Evolutionary conservation across 2,113 vertebrate genomes (phyloP), one percentile per base, ranked within the genome.

Genomic region (Accipiter virgatus): DNA sequence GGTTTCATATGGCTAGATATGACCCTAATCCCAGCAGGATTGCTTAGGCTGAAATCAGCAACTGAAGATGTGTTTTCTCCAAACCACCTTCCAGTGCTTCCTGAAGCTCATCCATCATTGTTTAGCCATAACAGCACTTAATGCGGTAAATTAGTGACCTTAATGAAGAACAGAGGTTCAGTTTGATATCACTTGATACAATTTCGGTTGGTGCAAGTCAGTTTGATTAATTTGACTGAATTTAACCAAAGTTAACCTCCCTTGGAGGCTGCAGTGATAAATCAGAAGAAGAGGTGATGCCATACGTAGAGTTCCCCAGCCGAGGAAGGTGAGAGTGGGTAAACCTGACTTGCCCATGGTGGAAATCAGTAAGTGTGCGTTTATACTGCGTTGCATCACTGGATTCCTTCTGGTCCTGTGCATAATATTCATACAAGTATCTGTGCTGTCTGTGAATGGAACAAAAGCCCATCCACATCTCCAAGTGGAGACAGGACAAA

Each of bases 281-380:
- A 72, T 96, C 27, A 40, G 66, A 72, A 43, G 42, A 72, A n/a
- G 6, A 25, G 25, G 12, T 68, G 53, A 38, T 85, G 15, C 8
- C 27, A 8, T 36, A 22, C 0, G 0, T 42, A 6, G 34, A 73
- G 36, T n/a, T 93, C 5, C 29, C 7, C 42, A 62, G 45, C 15
- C 70, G 10, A 38, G 50, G 67, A 68, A 73, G 79, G 8, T 36
- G 63, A 43, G 53, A 27, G 21, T 48, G 23, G 14, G 23, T 75
- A 31, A 52, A 75, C 26, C 43, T 79, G 73, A 25, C 13, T 29
- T 59, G n/a, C 16, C 55, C 13, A 1, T 43, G 26, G n/a, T 87
- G 14, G 19, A 79, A 63, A 9, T 68, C 56, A 16, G 4, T 27
- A 36, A 29, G 18, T 16, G 38, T 67, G 21, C 6, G 9, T 94